A percentile compares a stretch with the other conserved stretches of the same genome.
Conservation (phyloP, 2,797 vertebrate genomes). For the Coluber constrictor region DNA sequence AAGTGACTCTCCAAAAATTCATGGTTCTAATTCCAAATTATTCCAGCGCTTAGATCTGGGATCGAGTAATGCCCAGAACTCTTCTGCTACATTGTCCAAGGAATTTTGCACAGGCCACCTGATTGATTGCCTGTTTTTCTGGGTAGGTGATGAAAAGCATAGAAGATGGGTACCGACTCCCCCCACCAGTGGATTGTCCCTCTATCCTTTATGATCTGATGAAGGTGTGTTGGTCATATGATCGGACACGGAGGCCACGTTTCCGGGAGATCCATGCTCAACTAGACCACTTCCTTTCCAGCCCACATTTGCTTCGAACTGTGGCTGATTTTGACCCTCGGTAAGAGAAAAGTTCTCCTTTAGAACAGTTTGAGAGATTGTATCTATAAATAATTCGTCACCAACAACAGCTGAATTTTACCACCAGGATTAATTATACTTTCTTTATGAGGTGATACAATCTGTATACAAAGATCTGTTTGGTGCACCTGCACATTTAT, state of each 20-base stretch:
- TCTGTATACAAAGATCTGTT: not conserved
- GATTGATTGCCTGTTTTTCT: not conserved
- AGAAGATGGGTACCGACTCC: conserved; percentile 90
- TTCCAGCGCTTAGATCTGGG: not conserved
- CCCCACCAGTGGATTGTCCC: conserved; percentile 88
- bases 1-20: not conserved
- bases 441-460: not conserved
- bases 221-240: conserved; percentile 92
- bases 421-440: not conserved
- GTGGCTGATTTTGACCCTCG: conserved; percentile 76
- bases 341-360: conserved; percentile 44
- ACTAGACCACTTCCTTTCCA: conserved; percentile 72
- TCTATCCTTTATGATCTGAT: conserved; percentile 91
- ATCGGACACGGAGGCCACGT: conserved; percentile 80
- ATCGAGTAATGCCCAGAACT: not conserved
- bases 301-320: conserved; percentile 71
- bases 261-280: conserved; percentile 83
- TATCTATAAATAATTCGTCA: not conserved
- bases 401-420: not conserved
- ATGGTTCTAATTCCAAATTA: not conserved
- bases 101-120: not conserved
- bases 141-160: conserved; percentile 93
- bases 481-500: not conserved
- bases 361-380: not conserved
- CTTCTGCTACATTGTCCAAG: too few relatives aligned